Evolutionary conservation across 2,797 vertebrate species (phyloP).

Genomic region (Onychomys leucogaster): DNA sequence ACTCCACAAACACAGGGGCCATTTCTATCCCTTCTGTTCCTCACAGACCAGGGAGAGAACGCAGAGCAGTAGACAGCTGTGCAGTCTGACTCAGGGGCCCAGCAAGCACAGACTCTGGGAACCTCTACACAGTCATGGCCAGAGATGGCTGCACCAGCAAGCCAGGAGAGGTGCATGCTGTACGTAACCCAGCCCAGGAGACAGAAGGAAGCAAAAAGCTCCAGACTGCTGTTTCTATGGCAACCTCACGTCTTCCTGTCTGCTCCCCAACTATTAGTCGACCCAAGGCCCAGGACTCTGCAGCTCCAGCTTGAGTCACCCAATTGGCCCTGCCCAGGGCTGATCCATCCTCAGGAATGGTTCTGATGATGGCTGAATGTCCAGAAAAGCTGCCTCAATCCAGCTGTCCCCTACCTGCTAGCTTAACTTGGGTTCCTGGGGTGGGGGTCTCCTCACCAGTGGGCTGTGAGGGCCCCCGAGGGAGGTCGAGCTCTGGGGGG

Average conservation of each 20-base stretch:
- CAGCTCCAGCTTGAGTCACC: conserved; percentile 11
- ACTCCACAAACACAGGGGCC: background rate
- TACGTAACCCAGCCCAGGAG: conserved; percentile 2
- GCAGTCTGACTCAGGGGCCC: background rate
- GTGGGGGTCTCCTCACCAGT: conserved; percentile 88
- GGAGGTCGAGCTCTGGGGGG: conserved; percentile 91
- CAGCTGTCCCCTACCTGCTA: background rate
- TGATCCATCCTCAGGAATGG: background rate
- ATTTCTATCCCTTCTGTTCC: background rate
- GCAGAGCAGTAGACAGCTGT: background rate
- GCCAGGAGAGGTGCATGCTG: background rate
- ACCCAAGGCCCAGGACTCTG: background rate
- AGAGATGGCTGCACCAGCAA: background rate
- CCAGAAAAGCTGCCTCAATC: background rate
- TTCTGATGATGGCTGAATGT: background rate
- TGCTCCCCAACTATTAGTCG: conserved; percentile 23
- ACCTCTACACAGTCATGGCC: background rate
- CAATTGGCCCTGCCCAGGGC: background rate
- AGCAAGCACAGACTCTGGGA: background rate
- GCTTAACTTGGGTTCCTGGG: fast-evolving
- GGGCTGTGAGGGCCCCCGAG: conserved; percentile 93
- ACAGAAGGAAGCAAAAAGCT: conserved; percentile 17
- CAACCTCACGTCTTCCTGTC: conserved; percentile 56
- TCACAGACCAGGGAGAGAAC: background rate
- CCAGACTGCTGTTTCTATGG: conserved; percentile 64